Evolutionary conservation across 1,140 invertebrate species (phyloP).

Genomic region (Pseudomyrmex sp.): DNA sequence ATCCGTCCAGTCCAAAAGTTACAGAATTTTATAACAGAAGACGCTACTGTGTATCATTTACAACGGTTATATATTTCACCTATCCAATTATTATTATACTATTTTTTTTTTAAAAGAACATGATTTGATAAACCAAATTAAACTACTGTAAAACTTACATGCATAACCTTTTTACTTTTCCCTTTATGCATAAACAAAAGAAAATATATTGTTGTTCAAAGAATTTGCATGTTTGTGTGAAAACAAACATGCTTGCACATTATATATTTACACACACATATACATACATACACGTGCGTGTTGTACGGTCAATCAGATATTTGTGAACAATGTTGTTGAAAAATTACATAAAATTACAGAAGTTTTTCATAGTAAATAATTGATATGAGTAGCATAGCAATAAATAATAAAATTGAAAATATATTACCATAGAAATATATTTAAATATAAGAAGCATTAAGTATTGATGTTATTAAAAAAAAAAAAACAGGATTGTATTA

Average conservation of each 20-base stretch:
- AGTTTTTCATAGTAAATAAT: background rate
- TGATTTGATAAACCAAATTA: no score
- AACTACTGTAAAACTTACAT: no score
- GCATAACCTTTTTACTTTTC: constrained; percentile 15
- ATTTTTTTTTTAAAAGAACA: no score
- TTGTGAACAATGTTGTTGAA: background rate
- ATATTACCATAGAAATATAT: no score
- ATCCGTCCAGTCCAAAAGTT: no score
- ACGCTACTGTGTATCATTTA: no score
- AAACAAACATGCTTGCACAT: constrained; percentile 37
- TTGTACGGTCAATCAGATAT: background rate
- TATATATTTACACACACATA: background rate
- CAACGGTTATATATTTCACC: no score
- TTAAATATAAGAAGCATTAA: no score
- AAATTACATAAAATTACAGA: background rate
- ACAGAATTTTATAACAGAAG: no score
- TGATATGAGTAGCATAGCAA: background rate
- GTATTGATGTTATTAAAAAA: background rate
- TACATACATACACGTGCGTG: no score
- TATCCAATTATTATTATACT: no score
- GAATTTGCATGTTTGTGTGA: constrained; percentile 29
- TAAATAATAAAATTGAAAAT: background rate
- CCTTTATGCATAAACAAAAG: constrained; percentile 9
- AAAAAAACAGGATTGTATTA: constrained; percentile 8
- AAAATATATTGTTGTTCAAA: constrained; percentile 6